Conservation (phyloP, 2,113 vertebrate genomes). For the Pandion haliaetus region DNA sequence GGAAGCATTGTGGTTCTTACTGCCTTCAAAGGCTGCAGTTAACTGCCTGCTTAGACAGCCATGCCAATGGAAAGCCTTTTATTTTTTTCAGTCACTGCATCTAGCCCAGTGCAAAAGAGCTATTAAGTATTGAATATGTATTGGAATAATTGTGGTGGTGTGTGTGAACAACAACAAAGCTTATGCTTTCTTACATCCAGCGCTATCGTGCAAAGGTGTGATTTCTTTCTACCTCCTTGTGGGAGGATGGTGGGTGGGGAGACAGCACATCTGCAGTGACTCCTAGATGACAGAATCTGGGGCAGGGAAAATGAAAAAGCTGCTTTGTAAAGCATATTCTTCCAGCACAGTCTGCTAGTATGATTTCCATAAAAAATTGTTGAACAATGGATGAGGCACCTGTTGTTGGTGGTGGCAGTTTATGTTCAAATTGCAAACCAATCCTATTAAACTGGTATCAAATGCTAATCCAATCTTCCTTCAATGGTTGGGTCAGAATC, state of each 20-base stretch:
- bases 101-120: not conserved
- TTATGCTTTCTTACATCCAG: not conserved
- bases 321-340: not conserved
- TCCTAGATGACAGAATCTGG: not conserved
- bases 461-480: not conserved
- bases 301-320: not conserved
- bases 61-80: not conserved
- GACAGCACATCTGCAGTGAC: not conserved
- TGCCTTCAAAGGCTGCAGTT: not conserved
- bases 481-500: not conserved
- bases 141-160: not conserved
- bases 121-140: not conserved
- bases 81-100: not conserved
- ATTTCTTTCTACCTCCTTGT: not conserved
- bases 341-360: no score
- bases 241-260: not conserved
- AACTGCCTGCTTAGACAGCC: not conserved
- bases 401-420: not conserved
- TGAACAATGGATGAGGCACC: not conserved
- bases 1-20: not conserved
- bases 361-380: not conserved
- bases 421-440: not conserved
- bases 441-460: not conserved
- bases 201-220: not conserved
- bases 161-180: not conserved